phyloP scores from a whole-genome alignment of 92 coral and sea anemone species.

The Muricea muricata region DNA sequence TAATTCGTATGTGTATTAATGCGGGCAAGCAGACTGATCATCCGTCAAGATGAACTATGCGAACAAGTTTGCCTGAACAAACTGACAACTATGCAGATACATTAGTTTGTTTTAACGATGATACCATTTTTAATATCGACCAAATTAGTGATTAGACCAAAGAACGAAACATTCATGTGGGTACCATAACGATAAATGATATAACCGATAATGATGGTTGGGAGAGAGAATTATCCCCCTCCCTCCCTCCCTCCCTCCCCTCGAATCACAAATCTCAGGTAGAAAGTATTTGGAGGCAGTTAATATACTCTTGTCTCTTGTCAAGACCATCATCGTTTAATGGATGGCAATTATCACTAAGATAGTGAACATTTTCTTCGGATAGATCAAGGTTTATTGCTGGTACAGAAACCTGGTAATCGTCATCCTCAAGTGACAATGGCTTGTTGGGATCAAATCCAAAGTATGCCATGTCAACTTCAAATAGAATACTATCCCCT shows the following conservation, averaged over 20 bases:
- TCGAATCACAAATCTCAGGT: background rate
- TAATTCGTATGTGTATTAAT: too few species aligned
- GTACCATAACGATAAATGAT: too few species aligned
- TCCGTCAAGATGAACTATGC: too few species aligned
- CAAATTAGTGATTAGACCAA: too few species aligned
- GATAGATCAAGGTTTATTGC: constrained; percentile 35
- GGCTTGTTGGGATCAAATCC: constrained; percentile 56
- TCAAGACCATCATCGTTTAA: constrained; percentile 48
- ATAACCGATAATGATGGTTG: too few species aligned
- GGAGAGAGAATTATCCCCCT: too few species aligned
- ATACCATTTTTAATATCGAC: too few species aligned
- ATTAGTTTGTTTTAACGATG: too few species aligned
- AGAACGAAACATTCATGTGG: too few species aligned
- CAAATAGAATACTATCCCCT: constrained; percentile 13
- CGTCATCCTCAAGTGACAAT: constrained; percentile 54
- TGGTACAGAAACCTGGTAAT: constrained; percentile 63
- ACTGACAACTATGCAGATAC: too few species aligned
- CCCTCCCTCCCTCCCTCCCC: background rate
- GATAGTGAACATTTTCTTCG: constrained; percentile 14
- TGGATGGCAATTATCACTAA: constrained; percentile 45
- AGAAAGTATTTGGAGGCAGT: constrained; percentile 34
- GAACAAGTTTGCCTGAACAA: too few species aligned
- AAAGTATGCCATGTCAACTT: constrained; percentile 13
- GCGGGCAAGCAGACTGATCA: too few species aligned
- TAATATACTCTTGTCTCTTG: constrained; percentile 43